Evolutionary conservation across 1,140 invertebrate species (phyloP), one percentile per base, ranked within the genome.

Genomic region (Drosophila persimilis): DNA sequence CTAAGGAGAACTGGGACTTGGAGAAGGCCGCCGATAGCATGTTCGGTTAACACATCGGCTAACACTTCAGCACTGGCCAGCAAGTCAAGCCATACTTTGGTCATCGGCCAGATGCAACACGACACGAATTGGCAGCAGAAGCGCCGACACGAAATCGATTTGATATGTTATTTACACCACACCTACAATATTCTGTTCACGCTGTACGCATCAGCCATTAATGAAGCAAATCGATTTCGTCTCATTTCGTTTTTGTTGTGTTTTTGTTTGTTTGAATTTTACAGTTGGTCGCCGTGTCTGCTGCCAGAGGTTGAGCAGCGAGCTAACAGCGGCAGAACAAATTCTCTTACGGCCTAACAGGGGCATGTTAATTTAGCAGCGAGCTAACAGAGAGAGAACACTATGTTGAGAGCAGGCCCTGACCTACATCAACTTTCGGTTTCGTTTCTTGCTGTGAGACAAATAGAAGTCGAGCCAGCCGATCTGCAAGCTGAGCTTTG

Each of bases 1-100:
- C 97, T 22, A 96, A 96, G 15, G 96, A 95, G 89, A 95, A 97
- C 90, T 98, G 97, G 97, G 95, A 97, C 86, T 92, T 98, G 80
- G 96, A 97, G 92, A 93, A 95, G 85, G 97, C 97, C 46, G 97
- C 96, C 11, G 97, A 98, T 17, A 17, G 91, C 95, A 96, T 97
- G 56, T 98, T 98, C 92, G 96, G 96, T 95, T 97, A 17, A 17
- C 17, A 17, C 17, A 17, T 17, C 17, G 97, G 95, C 91, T 80
- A 65, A 31, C 48, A 26, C 20, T 1, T 17, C 24, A 29, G 55
- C n/a, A 46, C 67, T 15, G 11, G 35, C 31, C 24, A 17, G 50
- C 29, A 54, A 79, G n/a, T n/a, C 17, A 17, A 17, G 17, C 17
- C 17, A 17, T 17, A 17, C 17, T 17, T 17, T 17, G 17, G 17